phyloP scores from a whole-genome alignment of 2,888 invertebrate species.

The Cerceris ruficornis region DNA sequence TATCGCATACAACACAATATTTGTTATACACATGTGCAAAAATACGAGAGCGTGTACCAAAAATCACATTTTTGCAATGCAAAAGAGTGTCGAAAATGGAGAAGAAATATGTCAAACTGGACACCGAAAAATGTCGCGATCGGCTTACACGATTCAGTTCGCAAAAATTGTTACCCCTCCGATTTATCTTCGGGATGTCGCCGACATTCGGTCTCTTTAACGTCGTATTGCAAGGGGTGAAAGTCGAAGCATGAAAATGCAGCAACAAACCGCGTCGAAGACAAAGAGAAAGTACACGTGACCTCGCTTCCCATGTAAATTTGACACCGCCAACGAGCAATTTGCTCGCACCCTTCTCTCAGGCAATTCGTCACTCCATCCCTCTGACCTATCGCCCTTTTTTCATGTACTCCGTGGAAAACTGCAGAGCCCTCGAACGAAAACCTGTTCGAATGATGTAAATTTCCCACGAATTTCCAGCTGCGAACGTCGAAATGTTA shows the following conservation, averaged over 20 bases:
- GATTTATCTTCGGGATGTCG: neutral
- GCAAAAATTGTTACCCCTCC: neutral
- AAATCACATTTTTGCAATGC: no score
- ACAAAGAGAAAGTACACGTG: neutral
- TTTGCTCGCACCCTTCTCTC: slow-evolving; percentile 1
- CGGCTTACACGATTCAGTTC: neutral
- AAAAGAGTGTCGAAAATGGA: no score
- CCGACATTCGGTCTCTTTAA: neutral
- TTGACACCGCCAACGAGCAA: neutral
- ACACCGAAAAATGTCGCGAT: neutral
- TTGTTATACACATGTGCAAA: no score
- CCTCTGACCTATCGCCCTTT: neutral
- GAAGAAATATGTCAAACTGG: neutral
- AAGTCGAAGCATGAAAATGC: neutral
- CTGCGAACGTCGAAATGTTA: neutral
- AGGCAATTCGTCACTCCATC: neutral
- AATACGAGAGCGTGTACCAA: no score
- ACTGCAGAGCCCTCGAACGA: no score
- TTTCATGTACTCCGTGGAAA: neutral
- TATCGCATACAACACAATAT: no score
- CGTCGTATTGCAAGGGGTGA: neutral
- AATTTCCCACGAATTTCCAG: neutral
- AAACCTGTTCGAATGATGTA: neutral
- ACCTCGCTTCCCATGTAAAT: slow-evolving; percentile 18
- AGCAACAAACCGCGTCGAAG: slow-evolving; percentile 1